phyloP scores from a whole-genome alignment of 2,113 vertebrate species.

The Aleadryas rufinucha region DNA sequence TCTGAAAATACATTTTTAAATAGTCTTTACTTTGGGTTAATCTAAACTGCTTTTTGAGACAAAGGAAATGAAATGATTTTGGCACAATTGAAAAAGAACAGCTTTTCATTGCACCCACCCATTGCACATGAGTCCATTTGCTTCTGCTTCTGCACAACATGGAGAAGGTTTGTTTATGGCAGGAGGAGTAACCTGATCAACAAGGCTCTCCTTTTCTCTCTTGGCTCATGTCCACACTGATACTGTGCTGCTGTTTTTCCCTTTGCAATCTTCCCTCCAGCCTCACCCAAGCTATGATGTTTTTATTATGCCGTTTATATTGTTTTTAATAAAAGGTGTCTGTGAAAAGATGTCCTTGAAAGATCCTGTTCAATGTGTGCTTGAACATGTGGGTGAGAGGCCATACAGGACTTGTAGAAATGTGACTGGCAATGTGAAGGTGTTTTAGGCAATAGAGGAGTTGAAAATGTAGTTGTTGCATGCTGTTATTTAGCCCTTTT shows the following conservation, averaged over 20 bases:
- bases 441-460: not conserved
- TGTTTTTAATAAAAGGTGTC: constrained; percentile 28
- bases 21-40: not conserved
- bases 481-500: not conserved
- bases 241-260: not conserved
- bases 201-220: not conserved
- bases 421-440: not conserved
- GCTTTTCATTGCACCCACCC: not conserved
- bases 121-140: not conserved
- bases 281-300: not conserved
- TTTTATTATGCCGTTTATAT: constrained; percentile 22
- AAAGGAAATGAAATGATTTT: not conserved
- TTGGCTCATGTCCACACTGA: not conserved
- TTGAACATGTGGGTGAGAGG: not conserved
- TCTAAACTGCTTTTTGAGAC: not conserved
- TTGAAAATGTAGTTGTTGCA: not conserved
- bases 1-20: not conserved
- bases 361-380: not conserved
- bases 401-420: not conserved
- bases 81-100: not conserved
- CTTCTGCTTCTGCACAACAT: not conserved
- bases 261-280: not conserved
- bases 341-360: constrained; percentile 2
- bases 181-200: not conserved
- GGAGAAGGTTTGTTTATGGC: not conserved